These are phyloP conservation scores for Uloborus plumipes DNA, from an alignment of 2,888 invertebrate species.

Conservation along the genomic window DNA sequence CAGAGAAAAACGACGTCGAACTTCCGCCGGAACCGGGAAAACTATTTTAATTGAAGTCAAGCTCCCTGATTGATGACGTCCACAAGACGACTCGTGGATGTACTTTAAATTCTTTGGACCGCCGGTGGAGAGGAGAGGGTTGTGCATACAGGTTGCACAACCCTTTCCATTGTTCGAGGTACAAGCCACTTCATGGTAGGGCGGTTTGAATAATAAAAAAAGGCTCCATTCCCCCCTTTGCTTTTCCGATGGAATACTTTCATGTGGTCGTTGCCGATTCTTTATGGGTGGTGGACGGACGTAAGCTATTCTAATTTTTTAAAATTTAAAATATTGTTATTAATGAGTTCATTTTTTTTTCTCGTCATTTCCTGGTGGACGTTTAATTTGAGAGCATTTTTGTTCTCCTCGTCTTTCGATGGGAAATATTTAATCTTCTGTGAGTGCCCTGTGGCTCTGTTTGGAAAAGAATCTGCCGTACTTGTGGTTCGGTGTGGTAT, in stretches of 20 bases:
- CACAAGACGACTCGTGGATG: slow-evolving; percentile 13
- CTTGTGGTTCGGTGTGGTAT: no score
- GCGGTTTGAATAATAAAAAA: slow-evolving; percentile 43
- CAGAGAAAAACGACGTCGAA: slow-evolving; percentile 12
- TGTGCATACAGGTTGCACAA: slow-evolving; percentile 44
- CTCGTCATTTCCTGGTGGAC: background rate
- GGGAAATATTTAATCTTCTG: background rate
- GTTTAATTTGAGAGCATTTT: slow-evolving; percentile 12
- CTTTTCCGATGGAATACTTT: background rate
- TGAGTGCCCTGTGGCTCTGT: no score
- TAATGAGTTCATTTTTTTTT: background rate
- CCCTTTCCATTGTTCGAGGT: slow-evolving; percentile 33
- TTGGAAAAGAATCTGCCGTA: no score
- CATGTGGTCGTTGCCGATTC: slow-evolving; percentile 19
- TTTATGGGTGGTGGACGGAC: slow-evolving; percentile 22
- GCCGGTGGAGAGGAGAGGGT: slow-evolving; percentile 44
- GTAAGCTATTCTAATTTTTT: slow-evolving; percentile 43
- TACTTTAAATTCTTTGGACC: slow-evolving; percentile 52
- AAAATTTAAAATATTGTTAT: slow-evolving; percentile 46
- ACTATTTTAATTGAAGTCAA: slow-evolving; percentile 64
- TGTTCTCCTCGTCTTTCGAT: background rate
- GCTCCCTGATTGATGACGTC: slow-evolving; percentile 51
- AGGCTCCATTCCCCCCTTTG: background rate
- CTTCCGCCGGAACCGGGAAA: slow-evolving; percentile 57
- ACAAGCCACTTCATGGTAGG: slow-evolving; percentile 42